Conservation (phyloP, 2,888 invertebrate genomes). For the Ichneumoninae sp. region DNA sequence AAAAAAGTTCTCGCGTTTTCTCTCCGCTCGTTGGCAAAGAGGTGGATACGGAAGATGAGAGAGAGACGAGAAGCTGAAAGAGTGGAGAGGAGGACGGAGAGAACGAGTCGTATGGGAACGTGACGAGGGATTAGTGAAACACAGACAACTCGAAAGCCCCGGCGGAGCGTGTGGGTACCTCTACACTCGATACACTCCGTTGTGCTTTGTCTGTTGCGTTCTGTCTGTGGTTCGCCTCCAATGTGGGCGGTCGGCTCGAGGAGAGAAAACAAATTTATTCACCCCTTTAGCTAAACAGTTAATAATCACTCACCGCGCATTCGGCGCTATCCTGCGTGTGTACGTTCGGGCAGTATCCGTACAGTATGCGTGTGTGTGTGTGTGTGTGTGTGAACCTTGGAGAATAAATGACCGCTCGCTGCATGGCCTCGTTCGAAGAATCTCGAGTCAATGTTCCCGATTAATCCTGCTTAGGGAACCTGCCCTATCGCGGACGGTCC, state of each 20-base stretch:
- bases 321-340: constrained; percentile 33
- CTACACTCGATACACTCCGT: constrained; percentile 15
- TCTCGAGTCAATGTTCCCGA: constrained; percentile 65
- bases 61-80: background rate
- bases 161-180: constrained; percentile 10
- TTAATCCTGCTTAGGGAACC: constrained; percentile 65
- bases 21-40: constrained; percentile 42
- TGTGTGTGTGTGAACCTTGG: constrained; percentile 8
- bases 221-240: constrained; percentile 46
- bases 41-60: constrained; percentile 40
- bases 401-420: constrained; percentile 65
- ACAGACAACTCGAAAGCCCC: constrained; percentile 34
- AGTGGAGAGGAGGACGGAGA: background rate
- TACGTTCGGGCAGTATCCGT: background rate
- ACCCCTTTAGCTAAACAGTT: constrained; percentile 75
- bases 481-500: constrained; percentile 44
- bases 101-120: constrained; percentile 28
- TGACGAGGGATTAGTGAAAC: constrained; percentile 51
- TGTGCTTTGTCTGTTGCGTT: constrained; percentile 29
- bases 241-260: constrained; percentile 72
- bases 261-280: constrained; percentile 73
- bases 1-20: constrained; percentile 54
- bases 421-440: constrained; percentile 49
- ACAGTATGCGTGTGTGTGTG: constrained; percentile 15
- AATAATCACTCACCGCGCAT: constrained; percentile 72